A percentile compares a stretch with the other conserved stretches of the same genome.
phyloP scores from a whole-genome alignment of 2,888 invertebrate genomes.

The Acanthoscelides obtectus region DNA sequence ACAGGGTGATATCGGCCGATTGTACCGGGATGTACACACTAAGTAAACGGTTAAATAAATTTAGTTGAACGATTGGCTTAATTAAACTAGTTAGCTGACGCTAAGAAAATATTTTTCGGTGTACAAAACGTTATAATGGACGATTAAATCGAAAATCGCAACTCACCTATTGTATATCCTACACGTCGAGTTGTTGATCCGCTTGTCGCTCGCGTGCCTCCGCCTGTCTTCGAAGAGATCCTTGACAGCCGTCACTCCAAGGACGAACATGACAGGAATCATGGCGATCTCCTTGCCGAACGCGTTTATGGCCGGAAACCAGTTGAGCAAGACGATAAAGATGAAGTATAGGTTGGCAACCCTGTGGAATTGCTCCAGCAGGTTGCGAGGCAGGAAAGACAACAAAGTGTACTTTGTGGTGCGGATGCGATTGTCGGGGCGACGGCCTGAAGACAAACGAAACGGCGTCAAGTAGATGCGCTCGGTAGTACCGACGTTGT shows the following conservation, averaged over 20 bases:
- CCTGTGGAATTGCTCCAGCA: conserved; percentile 95
- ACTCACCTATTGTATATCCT: conserved; percentile 84
- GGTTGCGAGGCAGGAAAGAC: conserved; percentile 92
- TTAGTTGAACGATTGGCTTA: too few species aligned
- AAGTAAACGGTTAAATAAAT: too few species aligned
- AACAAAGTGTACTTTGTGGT: conserved; percentile 93
- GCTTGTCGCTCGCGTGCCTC: conserved; percentile 82
- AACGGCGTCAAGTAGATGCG: background rate
- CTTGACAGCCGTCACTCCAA: conserved; percentile 90
- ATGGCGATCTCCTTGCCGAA: conserved; percentile 95
- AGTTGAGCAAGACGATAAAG: conserved; percentile 92
- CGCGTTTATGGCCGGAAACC: conserved; percentile 91
- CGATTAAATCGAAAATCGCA: background rate
- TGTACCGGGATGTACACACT: too few species aligned
- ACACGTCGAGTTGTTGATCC: conserved; percentile 90
- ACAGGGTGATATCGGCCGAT: too few species aligned
- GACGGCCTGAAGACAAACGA: conserved; percentile 45
- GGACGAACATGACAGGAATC: conserved; percentile 91
- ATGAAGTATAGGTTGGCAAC: conserved; percentile 98
- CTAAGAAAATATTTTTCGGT: too few species aligned
- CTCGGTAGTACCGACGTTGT: background rate
- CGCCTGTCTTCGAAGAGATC: conserved; percentile 92
- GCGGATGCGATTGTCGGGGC: conserved; percentile 79
- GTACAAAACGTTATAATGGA: too few species aligned
- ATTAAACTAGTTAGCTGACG: too few species aligned